Percentiles rank a stretch among this genome's conserved stretches.
These are phyloP conservation scores for Mythimna pallens DNA, from an alignment of 2,888 invertebrate species.

Conservation along the genomic window DNA sequence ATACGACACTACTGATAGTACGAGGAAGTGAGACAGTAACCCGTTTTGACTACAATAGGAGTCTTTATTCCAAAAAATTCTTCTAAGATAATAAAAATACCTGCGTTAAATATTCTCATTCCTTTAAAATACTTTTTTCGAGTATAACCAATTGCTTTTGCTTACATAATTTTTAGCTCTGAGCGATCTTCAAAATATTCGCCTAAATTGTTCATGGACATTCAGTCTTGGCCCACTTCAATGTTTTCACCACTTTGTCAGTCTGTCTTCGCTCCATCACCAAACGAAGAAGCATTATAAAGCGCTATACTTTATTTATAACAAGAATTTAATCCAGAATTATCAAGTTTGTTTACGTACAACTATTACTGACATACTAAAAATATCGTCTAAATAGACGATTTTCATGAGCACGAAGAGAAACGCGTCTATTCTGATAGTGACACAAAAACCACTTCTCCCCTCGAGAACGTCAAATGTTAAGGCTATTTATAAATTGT, in stretches of 20 bases:
- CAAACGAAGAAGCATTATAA: constrained; percentile 13
- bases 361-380: constrained; percentile 39
- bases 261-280: constrained; percentile 8
- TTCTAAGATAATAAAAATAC: not conserved
- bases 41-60: constrained; percentile 1
- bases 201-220: constrained; percentile 12
- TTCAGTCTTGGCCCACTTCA: constrained; percentile 44
- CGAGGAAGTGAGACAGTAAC: not conserved
- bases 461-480: constrained; percentile 77
- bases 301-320: constrained; percentile 29
- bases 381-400: constrained; percentile 50
- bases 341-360: constrained; percentile 50
- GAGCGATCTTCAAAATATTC: not conserved
- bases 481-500: constrained; percentile 75
- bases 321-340: constrained; percentile 24
- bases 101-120: not conserved
- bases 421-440: constrained; percentile 76
- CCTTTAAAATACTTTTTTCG: not conserved
- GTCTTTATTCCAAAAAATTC: not conserved
- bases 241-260: constrained; percentile 13
- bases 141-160: not conserved
- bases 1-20: not conserved
- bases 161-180: not conserved
- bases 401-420: constrained; percentile 60
- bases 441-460: constrained; percentile 76